Evolutionary conservation across 92 coral and sea anemone genomes (phyloP), one percentile per base, ranked within the genome.

Genomic region (Parazoanthus atlanticus): DNA sequence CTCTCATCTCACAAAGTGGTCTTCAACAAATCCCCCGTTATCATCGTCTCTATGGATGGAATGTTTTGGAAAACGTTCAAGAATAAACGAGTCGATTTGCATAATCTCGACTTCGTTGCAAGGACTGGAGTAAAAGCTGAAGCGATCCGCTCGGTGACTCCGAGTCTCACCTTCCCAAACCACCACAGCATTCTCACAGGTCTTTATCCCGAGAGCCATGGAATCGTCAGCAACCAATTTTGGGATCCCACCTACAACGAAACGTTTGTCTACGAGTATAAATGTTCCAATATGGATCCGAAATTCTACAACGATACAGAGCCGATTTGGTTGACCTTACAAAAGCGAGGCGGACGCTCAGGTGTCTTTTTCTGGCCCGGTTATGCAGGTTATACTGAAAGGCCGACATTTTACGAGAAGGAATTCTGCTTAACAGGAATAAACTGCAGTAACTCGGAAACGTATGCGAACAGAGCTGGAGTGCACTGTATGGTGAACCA

Each of bases 351-450:
- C 54, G 91, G 91, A 0, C 32, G 41, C 5, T 69, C 88, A 5
- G 91, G 84, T 38, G 33, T 64, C 0, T 89, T 54, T 83, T 89
- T 89, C 49, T 89, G 91, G 91, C 91, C 91, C 41, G 91, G 84
- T 15, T 61, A 79, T 49, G 84, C 67, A 19, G 84, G 91, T 31
- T 89, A 89, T 43, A 80, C 49, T 0, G 78, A 74, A 30, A 56
- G 66, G 56, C 91, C 91, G 66, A 76, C 81, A 28, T 89, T 74
- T 76, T 84, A 67, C 76, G 91, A 61, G 31, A 84, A 75, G 15
- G 76, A 32, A 41, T 33, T 23, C 21, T 89, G 91, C 78, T 13
- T 7, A 26, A 67, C 80, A 8, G 70, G 80, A 1, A 65, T 41
- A 25, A 41, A 61, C 54, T 49, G 64, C 36, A 61, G 82, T n/a